Evolutionary conservation across 2,888 invertebrate genomes (phyloP).

Genomic region (Chrysodeixis includens): DNA sequence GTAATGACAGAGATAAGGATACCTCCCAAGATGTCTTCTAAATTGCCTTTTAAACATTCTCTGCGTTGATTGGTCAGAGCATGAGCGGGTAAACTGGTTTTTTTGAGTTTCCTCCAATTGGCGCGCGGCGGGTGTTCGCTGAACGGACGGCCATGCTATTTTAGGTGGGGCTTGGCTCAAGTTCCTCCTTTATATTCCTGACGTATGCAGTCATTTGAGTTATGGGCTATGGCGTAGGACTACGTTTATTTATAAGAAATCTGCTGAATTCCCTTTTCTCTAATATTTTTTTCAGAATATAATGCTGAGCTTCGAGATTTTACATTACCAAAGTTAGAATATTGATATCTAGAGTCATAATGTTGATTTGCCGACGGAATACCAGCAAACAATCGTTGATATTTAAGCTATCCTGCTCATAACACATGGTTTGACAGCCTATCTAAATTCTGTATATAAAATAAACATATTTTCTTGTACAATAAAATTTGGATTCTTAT

Average conservation of each 20-base stretch:
- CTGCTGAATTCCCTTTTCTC: conserved; percentile 74
- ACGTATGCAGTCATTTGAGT: conserved; percentile 87
- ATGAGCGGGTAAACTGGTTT: conserved; percentile 73
- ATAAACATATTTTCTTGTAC: conserved; percentile 31
- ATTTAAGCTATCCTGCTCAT: conserved; percentile 2
- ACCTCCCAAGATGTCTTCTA: conserved; percentile 76
- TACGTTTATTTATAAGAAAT: conserved; percentile 82
- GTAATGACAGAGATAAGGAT: conserved; percentile 76
- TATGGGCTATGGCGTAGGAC: conserved; percentile 83
- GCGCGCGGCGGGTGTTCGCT: conserved; percentile 67
- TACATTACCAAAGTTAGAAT: conserved; percentile 45
- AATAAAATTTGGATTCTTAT: conserved; percentile 27
- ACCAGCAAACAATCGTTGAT: conserved; percentile 20
- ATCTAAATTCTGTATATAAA: conserved; percentile 35
- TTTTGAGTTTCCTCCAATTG: conserved; percentile 79
- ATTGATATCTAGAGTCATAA: conserved; percentile 13
- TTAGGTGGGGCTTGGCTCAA: conserved; percentile 81
- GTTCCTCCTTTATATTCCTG: conserved; percentile 88
- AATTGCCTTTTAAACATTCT: conserved; percentile 77
- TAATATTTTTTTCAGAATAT: conserved; percentile 69
- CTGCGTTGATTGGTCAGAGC: conserved; percentile 82
- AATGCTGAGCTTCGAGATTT: conserved; percentile 64
- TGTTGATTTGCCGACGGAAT: conserved; percentile 33
- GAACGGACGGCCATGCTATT: conserved; percentile 84
- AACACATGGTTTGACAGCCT: conserved; percentile 17